A percentile compares a stretch with the other conserved stretches of the same genome.
phyloP scores from a whole-genome alignment of 2,888 invertebrate genomes.

The Acrobeloides nanus region DNA sequence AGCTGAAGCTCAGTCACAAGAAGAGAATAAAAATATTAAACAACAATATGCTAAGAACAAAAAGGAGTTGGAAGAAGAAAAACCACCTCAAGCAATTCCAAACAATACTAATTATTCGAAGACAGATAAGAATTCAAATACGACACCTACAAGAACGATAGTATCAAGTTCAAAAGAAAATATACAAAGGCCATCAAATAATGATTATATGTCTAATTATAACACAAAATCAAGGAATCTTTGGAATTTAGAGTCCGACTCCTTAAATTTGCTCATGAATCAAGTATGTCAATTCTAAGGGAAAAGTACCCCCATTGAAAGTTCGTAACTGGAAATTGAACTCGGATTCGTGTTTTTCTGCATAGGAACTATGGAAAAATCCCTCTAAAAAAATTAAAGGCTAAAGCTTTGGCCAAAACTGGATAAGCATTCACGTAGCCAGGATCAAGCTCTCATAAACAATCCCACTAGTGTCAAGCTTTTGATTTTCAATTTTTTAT shows the following conservation, averaged over 20 bases:
- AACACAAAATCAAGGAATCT: no score
- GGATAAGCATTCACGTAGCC: not conserved
- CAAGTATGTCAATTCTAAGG: no score
- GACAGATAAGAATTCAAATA: not conserved
- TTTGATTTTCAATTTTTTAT: not conserved
- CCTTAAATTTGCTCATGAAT: constrained; percentile 51
- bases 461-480: not conserved
- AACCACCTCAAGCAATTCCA: constrained; percentile 1
- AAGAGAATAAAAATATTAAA: constrained; percentile 8
- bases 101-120: constrained; percentile 1
- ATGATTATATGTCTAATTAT: no score
- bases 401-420: no score
- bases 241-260: constrained; percentile 46
- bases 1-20: not conserved
- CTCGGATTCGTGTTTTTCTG: no score
- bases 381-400: no score
- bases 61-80: not conserved
- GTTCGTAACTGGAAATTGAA: no score
- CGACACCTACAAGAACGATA: constrained; percentile 8
- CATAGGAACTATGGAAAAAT: no score
- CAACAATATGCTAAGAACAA: not conserved
- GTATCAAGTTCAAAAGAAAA: constrained; percentile 8
- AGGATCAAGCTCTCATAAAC: no score
- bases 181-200: constrained; percentile 2
- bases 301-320: no score